Evolutionary conservation across 2,797 vertebrate genomes (phyloP).

Genomic region (Poeciliopsis paucimaculata): DNA sequence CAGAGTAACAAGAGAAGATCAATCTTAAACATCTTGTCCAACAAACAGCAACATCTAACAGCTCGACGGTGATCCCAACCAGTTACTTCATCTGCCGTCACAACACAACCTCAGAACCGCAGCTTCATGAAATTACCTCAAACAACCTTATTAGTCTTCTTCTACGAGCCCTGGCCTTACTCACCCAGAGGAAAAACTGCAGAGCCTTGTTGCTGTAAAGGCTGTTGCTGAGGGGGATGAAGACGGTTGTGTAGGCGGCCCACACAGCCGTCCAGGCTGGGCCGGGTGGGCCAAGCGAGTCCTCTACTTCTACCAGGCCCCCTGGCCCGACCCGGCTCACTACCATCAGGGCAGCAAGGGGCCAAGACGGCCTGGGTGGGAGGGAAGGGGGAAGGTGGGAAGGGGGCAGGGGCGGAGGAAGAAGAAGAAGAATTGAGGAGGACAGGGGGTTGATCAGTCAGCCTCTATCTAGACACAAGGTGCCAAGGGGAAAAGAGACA

Average conservation of each 20-base stretch:
- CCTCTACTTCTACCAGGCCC: slow-evolving; percentile 78
- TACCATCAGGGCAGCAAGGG: slow-evolving; percentile 68
- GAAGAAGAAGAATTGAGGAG: slow-evolving; percentile 39
- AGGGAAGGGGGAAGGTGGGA: slow-evolving; percentile 35
- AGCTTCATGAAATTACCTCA: slow-evolving; percentile 7
- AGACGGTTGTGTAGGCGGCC: slow-evolving; percentile 82
- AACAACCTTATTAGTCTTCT: neutral
- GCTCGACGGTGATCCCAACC: neutral
- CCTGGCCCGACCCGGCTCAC: slow-evolving; percentile 75
- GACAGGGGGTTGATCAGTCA: slow-evolving; percentile 48
- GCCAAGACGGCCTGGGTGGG: slow-evolving; percentile 60
- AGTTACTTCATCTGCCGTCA: neutral
- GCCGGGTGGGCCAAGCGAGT: slow-evolving; percentile 54
- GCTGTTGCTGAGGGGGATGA: slow-evolving; percentile 84
- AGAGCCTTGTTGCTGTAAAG: slow-evolving; percentile 82
- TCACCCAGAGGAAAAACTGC: slow-evolving; percentile 84
- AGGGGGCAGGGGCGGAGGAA: slow-evolving; percentile 44
- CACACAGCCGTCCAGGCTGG: slow-evolving; percentile 77
- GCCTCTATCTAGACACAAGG: slow-evolving; percentile 55
- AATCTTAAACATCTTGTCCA: neutral
- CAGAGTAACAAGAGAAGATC: slow-evolving; percentile 9
- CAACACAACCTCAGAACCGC: neutral
- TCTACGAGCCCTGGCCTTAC: slow-evolving; percentile 43
- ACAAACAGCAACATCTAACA: slow-evolving; percentile 1
- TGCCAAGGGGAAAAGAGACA: slow-evolving; percentile 37